Conservation (phyloP, 2,888 invertebrate genomes). For the Axea sp. region DNA sequence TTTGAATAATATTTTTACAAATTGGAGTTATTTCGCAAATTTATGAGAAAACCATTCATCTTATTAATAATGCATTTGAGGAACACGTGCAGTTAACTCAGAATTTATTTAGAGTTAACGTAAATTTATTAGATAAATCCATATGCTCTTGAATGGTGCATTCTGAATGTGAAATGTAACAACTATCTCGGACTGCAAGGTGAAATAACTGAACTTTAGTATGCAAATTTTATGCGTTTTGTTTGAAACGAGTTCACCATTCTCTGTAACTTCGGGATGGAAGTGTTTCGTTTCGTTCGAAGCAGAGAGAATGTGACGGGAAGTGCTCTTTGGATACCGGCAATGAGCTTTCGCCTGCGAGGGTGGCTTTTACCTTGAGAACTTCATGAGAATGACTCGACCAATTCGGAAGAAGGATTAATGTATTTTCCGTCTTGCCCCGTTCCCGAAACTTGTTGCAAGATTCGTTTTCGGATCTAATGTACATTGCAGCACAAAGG, state of each 20-base stretch:
- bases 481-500: constrained; percentile 25
- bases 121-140: constrained; percentile 52
- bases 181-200: constrained; percentile 43
- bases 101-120: constrained; percentile 40
- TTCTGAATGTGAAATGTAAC: constrained; percentile 54
- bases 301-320: constrained; percentile 55
- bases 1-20: too few relatives aligned
- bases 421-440: constrained; percentile 28
- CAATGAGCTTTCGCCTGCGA: constrained; percentile 50
- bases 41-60: constrained; percentile 1
- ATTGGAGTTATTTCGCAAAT: too few relatives aligned
- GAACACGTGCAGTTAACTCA: constrained; percentile 27
- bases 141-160: constrained; percentile 41
- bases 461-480: constrained; percentile 36
- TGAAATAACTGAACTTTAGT: constrained; percentile 57
- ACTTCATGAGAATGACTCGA: constrained; percentile 58
- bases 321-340: constrained; percentile 58
- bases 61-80: constrained; percentile 41
- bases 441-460: constrained; percentile 42
- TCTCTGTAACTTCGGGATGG: constrained; percentile 40
- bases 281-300: constrained; percentile 51
- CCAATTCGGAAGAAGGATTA: constrained; percentile 50
- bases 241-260: constrained; percentile 52
- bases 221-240: constrained; percentile 60
- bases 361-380: constrained; percentile 57